Evolutionary conservation across 2,888 invertebrate genomes (phyloP).

Genomic region (Ctena decussata): DNA sequence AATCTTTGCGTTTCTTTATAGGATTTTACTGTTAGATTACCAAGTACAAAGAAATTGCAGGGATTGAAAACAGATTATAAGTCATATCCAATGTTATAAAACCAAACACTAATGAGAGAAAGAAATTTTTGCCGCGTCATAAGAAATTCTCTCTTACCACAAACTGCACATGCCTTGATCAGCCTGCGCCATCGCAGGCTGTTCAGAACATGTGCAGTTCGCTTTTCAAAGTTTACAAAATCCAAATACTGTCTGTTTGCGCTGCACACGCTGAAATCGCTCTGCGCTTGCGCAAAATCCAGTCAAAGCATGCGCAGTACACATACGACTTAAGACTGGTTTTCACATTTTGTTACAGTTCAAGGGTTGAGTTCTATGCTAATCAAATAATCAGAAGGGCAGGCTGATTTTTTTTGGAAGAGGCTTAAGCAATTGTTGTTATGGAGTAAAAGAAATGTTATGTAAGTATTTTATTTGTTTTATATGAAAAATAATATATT

Average conservation of each 20-base stretch:
- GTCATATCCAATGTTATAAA: neutral
- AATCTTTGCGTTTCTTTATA: neutral
- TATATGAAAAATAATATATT: neutral
- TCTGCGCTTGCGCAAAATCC: too few relatives aligned
- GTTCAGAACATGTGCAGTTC: too few relatives aligned
- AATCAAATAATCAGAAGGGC: neutral
- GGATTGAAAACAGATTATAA: neutral
- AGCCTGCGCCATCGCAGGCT: too few relatives aligned
- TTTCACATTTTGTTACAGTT: neutral
- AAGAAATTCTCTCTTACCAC: too few relatives aligned
- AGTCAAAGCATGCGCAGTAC: too few relatives aligned
- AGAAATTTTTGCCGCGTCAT: neutral
- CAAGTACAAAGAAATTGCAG: neutral
- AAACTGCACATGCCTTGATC: too few relatives aligned
- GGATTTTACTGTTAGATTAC: conserved; percentile 1
- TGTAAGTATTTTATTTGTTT: neutral
- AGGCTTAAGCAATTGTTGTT: neutral
- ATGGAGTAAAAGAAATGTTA: neutral
- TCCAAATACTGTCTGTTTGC: too few relatives aligned
- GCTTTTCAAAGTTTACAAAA: too few relatives aligned
- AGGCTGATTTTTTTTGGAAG: neutral
- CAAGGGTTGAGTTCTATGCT: neutral
- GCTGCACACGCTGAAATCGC: too few relatives aligned
- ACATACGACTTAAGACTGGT: too few relatives aligned
- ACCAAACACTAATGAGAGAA: neutral